Evolutionary conservation across 2,888 invertebrate species (phyloP).

Genomic region (Leucophenga montana): DNA sequence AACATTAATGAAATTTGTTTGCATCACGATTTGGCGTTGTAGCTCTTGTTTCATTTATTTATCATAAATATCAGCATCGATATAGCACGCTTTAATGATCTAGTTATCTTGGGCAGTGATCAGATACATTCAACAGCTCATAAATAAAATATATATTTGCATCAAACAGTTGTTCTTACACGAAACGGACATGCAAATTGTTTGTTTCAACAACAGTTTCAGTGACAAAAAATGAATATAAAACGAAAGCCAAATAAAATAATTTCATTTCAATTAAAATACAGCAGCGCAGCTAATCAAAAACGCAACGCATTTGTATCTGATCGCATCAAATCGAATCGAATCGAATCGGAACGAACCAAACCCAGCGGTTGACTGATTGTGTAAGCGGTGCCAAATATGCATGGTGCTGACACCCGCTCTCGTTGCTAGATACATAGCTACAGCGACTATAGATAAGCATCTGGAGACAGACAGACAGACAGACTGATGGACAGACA

Average conservation of each 20-base stretch:
- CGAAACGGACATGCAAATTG: slow-evolving; percentile 25
- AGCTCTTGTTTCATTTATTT: slow-evolving; percentile 24
- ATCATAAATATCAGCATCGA: slow-evolving; percentile 19
- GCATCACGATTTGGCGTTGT: slow-evolving; percentile 61
- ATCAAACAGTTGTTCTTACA: slow-evolving; percentile 19
- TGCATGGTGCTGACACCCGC: slow-evolving; percentile 6
- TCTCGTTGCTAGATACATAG: background rate
- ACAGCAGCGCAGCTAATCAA: slow-evolving; percentile 60
- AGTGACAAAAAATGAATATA: slow-evolving; percentile 58
- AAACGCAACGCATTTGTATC: slow-evolving; percentile 31
- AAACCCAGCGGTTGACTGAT: background rate
- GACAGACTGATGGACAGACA: background rate
- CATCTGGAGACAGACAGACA: background rate
- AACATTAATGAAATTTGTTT: slow-evolving; percentile 70
- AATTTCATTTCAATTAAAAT: slow-evolving; percentile 59
- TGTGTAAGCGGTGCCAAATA: slow-evolving; percentile 15
- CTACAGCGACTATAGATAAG: background rate
- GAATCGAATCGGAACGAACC: background rate
- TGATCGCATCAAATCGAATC: too few species aligned
- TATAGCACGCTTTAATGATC: background rate
- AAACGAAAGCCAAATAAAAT: slow-evolving; percentile 27
- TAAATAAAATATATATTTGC: slow-evolving; percentile 24
- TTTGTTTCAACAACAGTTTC: slow-evolving; percentile 11
- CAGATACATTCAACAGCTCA: slow-evolving; percentile 38
- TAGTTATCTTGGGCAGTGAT: slow-evolving; percentile 30